These are phyloP conservation scores for Paguma larvata DNA, from an alignment of 2,797 vertebrate species.

Conservation along the genomic window DNA sequence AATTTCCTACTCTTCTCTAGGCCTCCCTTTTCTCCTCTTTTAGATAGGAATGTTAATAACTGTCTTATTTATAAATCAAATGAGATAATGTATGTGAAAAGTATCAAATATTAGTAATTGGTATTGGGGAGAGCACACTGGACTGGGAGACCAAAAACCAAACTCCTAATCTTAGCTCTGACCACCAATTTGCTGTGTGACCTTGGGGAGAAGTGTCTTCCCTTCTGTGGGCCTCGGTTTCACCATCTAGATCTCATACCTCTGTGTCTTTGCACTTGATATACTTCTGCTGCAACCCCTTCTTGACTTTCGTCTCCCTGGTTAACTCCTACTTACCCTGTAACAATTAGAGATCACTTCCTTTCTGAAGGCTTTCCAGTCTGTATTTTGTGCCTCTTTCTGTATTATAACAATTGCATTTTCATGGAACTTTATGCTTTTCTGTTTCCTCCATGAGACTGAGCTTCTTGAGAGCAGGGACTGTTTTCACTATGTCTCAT, in stretches of 20 bases:
- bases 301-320: background rate
- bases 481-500: background rate
- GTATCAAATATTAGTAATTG: conserved; percentile 6
- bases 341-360: background rate
- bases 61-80: conserved; percentile 34
- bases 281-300: background rate
- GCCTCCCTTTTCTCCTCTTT: conserved; percentile 25
- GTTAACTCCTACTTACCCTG: background rate
- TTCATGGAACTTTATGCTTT: conserved; percentile 1
- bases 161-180: conserved; percentile 4
- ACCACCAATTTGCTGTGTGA: background rate
- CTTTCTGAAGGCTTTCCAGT: background rate
- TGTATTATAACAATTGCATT: conserved; percentile 3
- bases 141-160: background rate
- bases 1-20: conserved; percentile 59
- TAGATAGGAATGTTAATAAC: conserved; percentile 26
- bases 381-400: conserved; percentile 36
- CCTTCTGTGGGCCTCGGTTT: conserved; percentile 28
- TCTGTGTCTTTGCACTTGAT: background rate
- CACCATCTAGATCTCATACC: background rate
- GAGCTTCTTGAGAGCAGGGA: conserved; percentile 38
- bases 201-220: background rate
- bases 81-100: conserved; percentile 16
- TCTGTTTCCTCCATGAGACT: background rate
- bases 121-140: background rate